These are phyloP conservation scores for Semnornis frantzii DNA, from an alignment of 2,113 vertebrate genomes.

Conservation along the genomic window DNA sequence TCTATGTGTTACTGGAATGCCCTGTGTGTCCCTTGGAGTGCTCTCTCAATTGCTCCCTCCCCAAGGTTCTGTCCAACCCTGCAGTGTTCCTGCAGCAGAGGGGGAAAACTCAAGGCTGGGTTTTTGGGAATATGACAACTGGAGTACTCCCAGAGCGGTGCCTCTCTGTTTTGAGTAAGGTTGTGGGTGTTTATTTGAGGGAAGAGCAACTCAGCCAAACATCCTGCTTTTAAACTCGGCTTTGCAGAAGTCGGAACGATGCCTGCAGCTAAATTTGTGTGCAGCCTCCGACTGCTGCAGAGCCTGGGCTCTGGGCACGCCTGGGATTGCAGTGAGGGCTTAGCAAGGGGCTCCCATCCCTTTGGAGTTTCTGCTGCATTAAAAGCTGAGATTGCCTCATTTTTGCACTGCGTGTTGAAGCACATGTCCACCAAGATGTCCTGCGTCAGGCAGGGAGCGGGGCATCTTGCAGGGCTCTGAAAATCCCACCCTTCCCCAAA, in stretches of 20 bases:
- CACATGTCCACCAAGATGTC: rapidly evolving
- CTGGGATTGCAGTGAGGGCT: background rate
- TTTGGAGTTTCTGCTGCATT: background rate
- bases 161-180: slow-evolving; percentile 82
- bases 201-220: slow-evolving; percentile 88
- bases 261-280: slow-evolving; percentile 64
- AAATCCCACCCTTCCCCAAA: background rate
- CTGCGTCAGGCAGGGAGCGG: background rate
- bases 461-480: background rate
- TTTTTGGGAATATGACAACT: slow-evolving; percentile 80
- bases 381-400: background rate
- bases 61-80: slow-evolving; percentile 59
- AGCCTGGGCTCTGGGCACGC: background rate
- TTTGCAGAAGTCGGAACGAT: slow-evolving; percentile 71
- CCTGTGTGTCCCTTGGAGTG: background rate
- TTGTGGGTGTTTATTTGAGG: slow-evolving; percentile 93
- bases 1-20: rapidly evolving
- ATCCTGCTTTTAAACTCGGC: slow-evolving; percentile 87
- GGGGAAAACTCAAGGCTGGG: slow-evolving; percentile 69
- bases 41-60: slow-evolving; percentile 13
- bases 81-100: slow-evolving; percentile 38
- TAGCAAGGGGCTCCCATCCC: rapidly evolving
- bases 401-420: background rate
- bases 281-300: background rate
- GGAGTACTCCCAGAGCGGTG: slow-evolving; percentile 78